phyloP scores from a whole-genome alignment of 2,797 vertebrate genomes.

The Argya squamiceps region DNA sequence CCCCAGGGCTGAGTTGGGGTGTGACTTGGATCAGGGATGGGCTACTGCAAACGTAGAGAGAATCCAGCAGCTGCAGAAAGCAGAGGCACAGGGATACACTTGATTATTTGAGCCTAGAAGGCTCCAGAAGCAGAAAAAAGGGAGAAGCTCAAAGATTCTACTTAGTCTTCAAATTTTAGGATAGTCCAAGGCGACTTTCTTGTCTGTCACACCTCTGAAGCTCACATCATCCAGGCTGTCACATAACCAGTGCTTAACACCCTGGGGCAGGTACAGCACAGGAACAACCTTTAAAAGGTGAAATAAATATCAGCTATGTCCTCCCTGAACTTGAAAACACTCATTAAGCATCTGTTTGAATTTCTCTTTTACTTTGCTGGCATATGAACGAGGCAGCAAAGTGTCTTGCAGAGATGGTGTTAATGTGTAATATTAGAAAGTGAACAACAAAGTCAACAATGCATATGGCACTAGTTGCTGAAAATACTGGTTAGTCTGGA shows the following conservation, averaged over 20 bases:
- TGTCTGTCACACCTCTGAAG: not conserved
- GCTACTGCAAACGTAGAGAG: not conserved
- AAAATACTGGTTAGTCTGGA: not conserved
- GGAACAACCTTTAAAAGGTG: not conserved
- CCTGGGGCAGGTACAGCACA: not conserved
- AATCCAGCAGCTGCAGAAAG: not conserved
- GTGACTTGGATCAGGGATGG: not conserved
- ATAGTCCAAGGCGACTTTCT: not conserved
- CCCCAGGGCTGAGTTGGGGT: not conserved
- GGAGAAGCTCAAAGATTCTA: not conserved
- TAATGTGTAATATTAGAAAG: not conserved
- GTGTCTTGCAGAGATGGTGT: not conserved
- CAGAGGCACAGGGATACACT: no score
- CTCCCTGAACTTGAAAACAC: conserved; percentile 10
- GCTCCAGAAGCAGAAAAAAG: not conserved
- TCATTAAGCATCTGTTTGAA: conserved; percentile 46
- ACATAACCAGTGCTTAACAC: not conserved
- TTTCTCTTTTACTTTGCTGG: conserved; percentile 1
- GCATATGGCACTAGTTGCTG: not conserved
- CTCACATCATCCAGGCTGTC: not conserved
- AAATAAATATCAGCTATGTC: not conserved
- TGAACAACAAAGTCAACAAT: not conserved
- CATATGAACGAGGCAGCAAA: not conserved
- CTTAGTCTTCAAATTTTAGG: not conserved
- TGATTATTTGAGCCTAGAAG: not conserved